These are phyloP conservation scores for Taxidea taxus DNA, from an alignment of 2,113 vertebrate species.

Conservation along the genomic window DNA sequence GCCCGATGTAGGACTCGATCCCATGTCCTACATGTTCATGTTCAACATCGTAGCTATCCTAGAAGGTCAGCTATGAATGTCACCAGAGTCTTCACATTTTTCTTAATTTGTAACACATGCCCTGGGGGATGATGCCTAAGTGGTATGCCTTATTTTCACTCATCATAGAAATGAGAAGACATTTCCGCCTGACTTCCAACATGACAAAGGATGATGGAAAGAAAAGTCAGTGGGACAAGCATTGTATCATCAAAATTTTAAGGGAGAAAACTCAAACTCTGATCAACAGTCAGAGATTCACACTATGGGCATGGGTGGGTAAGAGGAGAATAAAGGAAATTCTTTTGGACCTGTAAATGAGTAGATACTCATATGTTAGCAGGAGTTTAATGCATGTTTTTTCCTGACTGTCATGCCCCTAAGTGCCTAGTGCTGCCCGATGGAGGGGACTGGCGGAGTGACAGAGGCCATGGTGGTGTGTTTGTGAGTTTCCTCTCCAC, in stretches of 20 bases:
- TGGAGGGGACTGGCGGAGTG: neutral
- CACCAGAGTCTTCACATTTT: neutral
- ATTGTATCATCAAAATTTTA: neutral
- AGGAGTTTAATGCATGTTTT: neutral
- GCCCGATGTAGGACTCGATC: too few relatives aligned
- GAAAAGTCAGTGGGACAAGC: neutral
- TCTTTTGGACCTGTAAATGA: neutral
- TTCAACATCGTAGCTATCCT: neutral
- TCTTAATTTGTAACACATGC: neutral
- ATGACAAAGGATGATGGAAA: neutral
- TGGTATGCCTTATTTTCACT: neutral
- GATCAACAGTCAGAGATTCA: neutral
- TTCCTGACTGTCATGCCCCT: neutral
- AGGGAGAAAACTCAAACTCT: neutral
- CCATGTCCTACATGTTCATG: neutral
- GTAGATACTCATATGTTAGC: neutral
- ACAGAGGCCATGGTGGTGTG: neutral
- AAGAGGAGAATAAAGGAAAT: neutral
- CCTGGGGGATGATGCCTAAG: neutral
- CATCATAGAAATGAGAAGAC: neutral
- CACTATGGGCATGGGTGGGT: neutral
- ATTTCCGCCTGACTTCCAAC: neutral
- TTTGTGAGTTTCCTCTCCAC: neutral
- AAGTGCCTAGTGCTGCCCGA: neutral
- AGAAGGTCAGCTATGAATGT: neutral